Percentiles rank a stretch among this genome's conserved stretches.
Conservation (phyloP, 2,113 vertebrate genomes). For the Piprites chloris region DNA sequence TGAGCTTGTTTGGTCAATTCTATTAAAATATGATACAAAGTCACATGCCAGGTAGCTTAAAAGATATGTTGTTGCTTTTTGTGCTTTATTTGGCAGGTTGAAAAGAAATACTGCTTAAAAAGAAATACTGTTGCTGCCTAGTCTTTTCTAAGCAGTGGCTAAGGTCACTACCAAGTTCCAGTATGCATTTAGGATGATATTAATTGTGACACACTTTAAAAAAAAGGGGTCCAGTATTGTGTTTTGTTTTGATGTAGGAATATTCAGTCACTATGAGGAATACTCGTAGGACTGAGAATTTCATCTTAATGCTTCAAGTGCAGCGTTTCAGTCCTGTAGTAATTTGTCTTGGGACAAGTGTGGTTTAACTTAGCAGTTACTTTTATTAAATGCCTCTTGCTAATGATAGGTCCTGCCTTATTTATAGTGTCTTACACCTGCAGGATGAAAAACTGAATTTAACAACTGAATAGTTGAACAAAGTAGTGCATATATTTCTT, state of each 20-base stretch:
- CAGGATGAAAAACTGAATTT: background rate
- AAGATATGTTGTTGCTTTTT: background rate
- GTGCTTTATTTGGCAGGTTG: background rate
- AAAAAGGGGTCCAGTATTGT: background rate
- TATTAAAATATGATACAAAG: background rate
- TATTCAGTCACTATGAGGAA: background rate
- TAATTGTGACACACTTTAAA: background rate
- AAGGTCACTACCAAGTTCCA: background rate
- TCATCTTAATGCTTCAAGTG: background rate
- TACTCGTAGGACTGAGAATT: background rate
- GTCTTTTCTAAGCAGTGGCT: background rate
- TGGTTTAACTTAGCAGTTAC: background rate
- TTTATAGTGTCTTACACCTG: background rate
- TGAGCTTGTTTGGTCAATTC: background rate
- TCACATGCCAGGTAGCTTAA: background rate
- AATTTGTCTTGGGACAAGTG: background rate
- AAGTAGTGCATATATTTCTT: background rate
- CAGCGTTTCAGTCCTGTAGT: background rate
- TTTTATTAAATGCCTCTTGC: background rate
- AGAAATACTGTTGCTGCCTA: background rate
- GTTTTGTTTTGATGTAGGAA: background rate
- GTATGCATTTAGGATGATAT: background rate
- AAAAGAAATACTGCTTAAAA: background rate
- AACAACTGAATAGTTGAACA: background rate
- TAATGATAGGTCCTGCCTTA: background rate